Conservation (phyloP, 2,113 vertebrate species). For the Rhadina sibilatrix region DNA sequence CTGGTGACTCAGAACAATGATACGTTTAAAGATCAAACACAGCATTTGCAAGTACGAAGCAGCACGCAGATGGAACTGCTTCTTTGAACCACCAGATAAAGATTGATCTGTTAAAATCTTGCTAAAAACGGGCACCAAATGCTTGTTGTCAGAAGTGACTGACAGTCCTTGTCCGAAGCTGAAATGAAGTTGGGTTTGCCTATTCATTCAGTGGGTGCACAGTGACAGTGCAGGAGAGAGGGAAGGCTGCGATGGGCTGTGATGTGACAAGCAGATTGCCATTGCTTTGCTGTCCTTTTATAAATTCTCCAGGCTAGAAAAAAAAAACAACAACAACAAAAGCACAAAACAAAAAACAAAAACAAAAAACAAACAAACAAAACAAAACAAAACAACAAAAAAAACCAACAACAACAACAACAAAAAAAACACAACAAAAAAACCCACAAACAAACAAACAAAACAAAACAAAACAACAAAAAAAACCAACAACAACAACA, state of each 20-base stretch:
- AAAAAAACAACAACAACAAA: neutral
- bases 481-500: too few species aligned
- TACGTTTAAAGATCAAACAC: neutral
- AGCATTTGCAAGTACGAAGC: neutral
- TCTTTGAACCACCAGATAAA: slow-evolving; percentile 47
- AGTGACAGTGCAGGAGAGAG: neutral
- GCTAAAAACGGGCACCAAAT: slow-evolving; percentile 55
- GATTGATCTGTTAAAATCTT: slow-evolving; percentile 46
- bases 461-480: too few species aligned
- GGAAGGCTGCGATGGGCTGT: neutral
- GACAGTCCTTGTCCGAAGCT: slow-evolving; percentile 16
- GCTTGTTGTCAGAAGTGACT: slow-evolving; percentile 60
- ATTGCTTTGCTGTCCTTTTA: neutral
- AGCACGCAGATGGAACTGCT: slow-evolving; percentile 26
- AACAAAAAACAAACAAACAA: too few species aligned
- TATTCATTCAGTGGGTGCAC: slow-evolving; percentile 6
- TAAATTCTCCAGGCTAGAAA: neutral
- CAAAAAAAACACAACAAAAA: too few species aligned
- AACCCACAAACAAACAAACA: too few species aligned
- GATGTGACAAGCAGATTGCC: neutral
- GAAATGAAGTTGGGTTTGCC: slow-evolving; percentile 33
- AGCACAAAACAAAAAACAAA: neutral
- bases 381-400: neutral
- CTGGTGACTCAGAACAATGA: slow-evolving; percentile 29
- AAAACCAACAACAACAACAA: too few species aligned